Evolutionary conservation across 2,888 invertebrate species (phyloP).

Genomic region (Caenorhabditis sp.): DNA sequence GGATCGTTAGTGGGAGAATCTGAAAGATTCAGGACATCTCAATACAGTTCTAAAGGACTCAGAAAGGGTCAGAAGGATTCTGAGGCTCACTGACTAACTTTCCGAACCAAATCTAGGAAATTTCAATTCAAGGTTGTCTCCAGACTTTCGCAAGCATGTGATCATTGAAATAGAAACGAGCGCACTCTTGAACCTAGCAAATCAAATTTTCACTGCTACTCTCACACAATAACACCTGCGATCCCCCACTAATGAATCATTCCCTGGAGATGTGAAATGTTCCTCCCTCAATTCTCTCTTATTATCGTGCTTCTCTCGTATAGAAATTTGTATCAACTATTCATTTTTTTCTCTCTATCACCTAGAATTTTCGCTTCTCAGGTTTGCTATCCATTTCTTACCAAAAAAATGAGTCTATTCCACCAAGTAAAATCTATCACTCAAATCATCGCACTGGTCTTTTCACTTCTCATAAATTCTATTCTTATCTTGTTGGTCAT

Average conservation of each 20-base stretch:
- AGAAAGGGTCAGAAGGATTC: too few relatives aligned
- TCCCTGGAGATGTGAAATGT: background rate
- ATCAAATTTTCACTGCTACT: background rate
- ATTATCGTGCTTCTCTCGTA: background rate
- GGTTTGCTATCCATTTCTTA: background rate
- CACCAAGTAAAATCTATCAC: background rate
- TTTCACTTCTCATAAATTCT: background rate
- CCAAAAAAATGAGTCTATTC: background rate
- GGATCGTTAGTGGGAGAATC: too few relatives aligned
- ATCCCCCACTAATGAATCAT: background rate
- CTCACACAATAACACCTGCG: background rate
- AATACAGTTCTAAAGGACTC: too few relatives aligned
- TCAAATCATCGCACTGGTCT: background rate
- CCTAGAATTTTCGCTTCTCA: too few relatives aligned
- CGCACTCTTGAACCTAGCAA: too few relatives aligned
- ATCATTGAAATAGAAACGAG: too few relatives aligned
- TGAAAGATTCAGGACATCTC: too few relatives aligned
- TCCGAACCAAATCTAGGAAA: too few relatives aligned
- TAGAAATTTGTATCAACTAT: too few relatives aligned
- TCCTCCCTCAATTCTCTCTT: background rate
- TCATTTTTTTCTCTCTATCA: too few relatives aligned
- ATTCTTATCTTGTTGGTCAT: slow-evolving; percentile 5
- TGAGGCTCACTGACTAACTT: too few relatives aligned
- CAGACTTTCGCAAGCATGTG: background rate
- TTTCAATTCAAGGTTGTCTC: too few relatives aligned